Base-by-base conservation (phyloP, 2,113 vertebrate species). In the Craseonycteris thonglongyai region DNA sequence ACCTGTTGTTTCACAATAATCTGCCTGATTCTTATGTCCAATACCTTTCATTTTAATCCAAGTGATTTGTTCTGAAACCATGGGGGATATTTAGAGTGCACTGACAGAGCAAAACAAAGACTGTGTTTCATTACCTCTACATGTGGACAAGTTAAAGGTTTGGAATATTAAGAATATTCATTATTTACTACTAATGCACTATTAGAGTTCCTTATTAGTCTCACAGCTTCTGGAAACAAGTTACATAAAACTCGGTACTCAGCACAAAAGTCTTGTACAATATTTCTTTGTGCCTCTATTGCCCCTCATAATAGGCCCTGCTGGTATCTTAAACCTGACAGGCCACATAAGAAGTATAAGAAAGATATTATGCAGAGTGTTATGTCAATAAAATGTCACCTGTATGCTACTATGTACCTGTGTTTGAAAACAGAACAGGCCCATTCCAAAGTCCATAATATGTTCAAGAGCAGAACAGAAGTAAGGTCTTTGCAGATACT, bases 71-170 rank as follows among this genome's bases (percentile, higher is more conserved):
- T 80, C 45, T 49, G 42, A 24, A 87, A 68, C 18, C 15, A 13
- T 0, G 4, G 11, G 4, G 11, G 18, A 30, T 3, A 19, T 2
- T 24, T 28, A 4, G 47, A 75, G 33, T 30, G 24, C 10, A 30
- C 0, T 13, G 30, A 88, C 7, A 54, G 2, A 82, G 35, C 84
- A 22, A 51, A 85, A 1, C 24, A 54, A 56, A 15, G 18, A 22
- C 40, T n/a, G 0, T 33, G 33, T 19, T 40, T 28, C 49, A n/a
- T 40, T 3, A 22, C 0, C 24, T 76, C 45, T 72, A 54, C 21
- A 38, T 38, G 22, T 78, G 69, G 26, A 3, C 47, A 58, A 0
- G 22, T 22, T 59, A 68, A 47, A 68, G 5, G 10, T 42, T 91
- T 74, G 76, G 66, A 21, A 47, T 33, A 65, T 72, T 66, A 82